These are phyloP conservation scores for Eumeta japonica DNA, from an alignment of 1,140 invertebrate species.

Conservation along the genomic window DNA sequence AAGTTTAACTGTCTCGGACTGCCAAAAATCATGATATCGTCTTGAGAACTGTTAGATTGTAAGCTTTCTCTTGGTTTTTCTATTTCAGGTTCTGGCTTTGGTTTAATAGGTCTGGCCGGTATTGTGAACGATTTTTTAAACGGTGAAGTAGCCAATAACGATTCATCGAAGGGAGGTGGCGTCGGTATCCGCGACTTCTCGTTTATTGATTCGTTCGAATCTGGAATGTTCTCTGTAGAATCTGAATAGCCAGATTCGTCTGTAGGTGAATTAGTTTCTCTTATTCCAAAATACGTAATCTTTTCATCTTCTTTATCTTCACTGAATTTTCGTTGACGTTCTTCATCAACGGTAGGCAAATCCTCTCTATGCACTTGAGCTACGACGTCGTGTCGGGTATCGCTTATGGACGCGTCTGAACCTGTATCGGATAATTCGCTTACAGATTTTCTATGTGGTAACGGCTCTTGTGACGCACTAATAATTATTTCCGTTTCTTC, in stretches of 20 bases:
- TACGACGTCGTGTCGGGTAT: conserved; percentile 47
- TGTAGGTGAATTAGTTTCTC: conserved; percentile 40
- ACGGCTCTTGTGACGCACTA: conserved; percentile 11
- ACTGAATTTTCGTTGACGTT: conserved; percentile 21
- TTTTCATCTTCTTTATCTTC: conserved; percentile 21
- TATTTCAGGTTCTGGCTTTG: conserved; percentile 17
- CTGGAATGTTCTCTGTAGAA: conserved; percentile 37
- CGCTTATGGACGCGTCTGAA: conserved; percentile 47
- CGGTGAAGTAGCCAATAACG: conserved; percentile 29
- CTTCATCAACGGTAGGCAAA: conserved; percentile 38
- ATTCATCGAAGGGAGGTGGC: conserved; percentile 43
- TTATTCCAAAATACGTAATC: conserved; percentile 35
- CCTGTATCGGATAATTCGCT: conserved; percentile 44
- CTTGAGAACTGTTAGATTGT: conserved; percentile 31
- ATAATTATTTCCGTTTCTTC: conserved; percentile 14
- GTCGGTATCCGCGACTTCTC: conserved; percentile 31
- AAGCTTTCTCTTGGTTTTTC: conserved; percentile 34
- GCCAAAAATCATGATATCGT: conserved; percentile 40
- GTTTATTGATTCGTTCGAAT: conserved; percentile 29
- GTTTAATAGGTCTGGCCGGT: conserved; percentile 21
- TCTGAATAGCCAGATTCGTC: conserved; percentile 50
- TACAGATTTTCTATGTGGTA: conserved; percentile 35
- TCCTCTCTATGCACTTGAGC: conserved; percentile 50
- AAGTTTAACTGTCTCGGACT: conserved; percentile 44
- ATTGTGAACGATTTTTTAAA: conserved; percentile 40